Conservation (phyloP, 2,797 vertebrate species). For the Alca torda region DNA sequence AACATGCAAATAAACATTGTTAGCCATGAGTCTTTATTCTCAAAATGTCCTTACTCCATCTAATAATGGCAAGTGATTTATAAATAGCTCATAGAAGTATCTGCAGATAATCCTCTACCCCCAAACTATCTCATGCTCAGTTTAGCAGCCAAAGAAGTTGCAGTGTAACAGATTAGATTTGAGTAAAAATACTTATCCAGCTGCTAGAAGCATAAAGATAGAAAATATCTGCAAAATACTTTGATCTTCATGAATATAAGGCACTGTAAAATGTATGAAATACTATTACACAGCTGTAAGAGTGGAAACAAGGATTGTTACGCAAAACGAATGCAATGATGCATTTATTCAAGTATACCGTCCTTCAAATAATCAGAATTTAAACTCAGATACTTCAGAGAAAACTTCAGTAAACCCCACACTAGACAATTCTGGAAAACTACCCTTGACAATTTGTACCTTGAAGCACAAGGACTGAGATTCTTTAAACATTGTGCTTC, state of each 20-base stretch:
- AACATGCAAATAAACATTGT: not conserved
- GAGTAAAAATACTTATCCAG: not conserved
- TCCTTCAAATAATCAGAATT: not conserved
- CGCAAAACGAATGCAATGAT: not conserved
- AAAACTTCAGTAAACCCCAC: not conserved
- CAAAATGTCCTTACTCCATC: not conserved
- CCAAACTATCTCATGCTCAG: not conserved
- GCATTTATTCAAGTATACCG: not conserved
- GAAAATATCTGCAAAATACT: conserved; percentile 27
- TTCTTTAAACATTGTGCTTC: not conserved
- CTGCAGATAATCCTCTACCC: conserved; percentile 14
- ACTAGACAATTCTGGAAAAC: not conserved
- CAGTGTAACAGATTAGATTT: conserved; percentile 7
- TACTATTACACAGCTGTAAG: not conserved
- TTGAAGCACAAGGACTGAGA: not conserved
- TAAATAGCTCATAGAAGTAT: conserved; percentile 11
- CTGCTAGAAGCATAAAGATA: not conserved
- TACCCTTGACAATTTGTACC: not conserved
- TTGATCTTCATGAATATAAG: not conserved
- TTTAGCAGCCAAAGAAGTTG: not conserved
- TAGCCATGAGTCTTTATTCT: not conserved
- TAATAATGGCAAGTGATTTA: conserved; percentile 19
- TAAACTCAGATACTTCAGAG: not conserved
- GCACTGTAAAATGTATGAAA: not conserved
- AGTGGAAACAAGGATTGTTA: not conserved